These are phyloP conservation scores for Rhinolophus sinicus DNA, from an alignment of 2,113 vertebrate genomes.

Conservation along the genomic window DNA sequence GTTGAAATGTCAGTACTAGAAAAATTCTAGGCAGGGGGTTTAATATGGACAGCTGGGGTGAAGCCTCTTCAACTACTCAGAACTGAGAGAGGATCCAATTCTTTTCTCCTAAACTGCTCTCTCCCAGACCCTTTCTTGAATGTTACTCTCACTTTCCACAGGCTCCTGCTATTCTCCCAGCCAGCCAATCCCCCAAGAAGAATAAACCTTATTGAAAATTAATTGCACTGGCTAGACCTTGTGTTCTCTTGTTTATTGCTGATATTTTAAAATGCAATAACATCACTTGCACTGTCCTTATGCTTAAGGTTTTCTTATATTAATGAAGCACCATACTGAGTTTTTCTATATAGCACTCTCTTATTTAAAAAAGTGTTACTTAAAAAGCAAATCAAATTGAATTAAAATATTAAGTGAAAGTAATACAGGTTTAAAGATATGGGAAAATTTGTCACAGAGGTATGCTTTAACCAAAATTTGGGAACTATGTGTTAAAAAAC, in stretches of 20 bases:
- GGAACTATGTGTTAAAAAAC: neutral
- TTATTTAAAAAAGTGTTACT: neutral
- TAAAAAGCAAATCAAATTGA: neutral
- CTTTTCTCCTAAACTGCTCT: neutral
- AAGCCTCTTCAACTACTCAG: neutral
- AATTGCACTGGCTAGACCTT: neutral
- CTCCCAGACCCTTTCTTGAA: neutral
- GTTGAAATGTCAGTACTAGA: neutral
- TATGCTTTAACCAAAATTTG: neutral
- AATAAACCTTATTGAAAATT: neutral
- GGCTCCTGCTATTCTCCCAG: too few relatives aligned
- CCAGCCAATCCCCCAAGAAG: neutral
- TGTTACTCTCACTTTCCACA: neutral
- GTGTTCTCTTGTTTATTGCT: neutral
- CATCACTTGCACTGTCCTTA: neutral
- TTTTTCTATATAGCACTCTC: neutral
- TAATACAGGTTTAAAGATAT: neutral
- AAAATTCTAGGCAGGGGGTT: neutral
- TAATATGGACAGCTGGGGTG: neutral
- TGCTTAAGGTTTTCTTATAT: neutral
- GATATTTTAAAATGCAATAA: neutral
- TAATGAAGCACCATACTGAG: neutral
- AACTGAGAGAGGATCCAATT: neutral
- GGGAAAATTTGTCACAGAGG: neutral
- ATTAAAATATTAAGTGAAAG: neutral